These are phyloP conservation scores for Druceiella hillmani DNA, from an alignment of 2,888 invertebrate genomes.

Conservation along the genomic window DNA sequence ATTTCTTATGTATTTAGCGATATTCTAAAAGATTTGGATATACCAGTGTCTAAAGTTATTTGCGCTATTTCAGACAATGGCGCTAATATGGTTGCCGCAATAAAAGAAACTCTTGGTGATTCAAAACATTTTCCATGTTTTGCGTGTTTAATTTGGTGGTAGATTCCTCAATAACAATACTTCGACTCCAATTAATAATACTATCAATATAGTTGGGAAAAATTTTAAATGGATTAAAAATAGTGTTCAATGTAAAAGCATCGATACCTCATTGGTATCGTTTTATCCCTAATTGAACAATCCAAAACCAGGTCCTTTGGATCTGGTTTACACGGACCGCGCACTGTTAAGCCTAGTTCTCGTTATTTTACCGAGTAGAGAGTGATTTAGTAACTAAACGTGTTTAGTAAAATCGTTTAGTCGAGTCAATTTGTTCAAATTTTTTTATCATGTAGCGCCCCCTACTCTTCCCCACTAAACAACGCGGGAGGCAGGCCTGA, in stretches of 20 bases:
- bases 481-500: constrained; percentile 13
- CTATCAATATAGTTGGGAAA: constrained; percentile 2
- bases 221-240: constrained; percentile 8
- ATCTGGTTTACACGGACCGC: too few relatives aligned
- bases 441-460: constrained; percentile 5
- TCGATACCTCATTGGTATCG: too few relatives aligned
- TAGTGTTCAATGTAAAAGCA: too few relatives aligned
- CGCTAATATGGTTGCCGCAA: constrained; percentile 11
- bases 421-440: constrained; percentile 15
- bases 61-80: constrained; percentile 12
- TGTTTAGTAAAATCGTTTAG: constrained; percentile 13
- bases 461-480: constrained; percentile 19
- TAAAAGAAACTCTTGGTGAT: constrained; percentile 11
- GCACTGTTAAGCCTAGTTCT: too few relatives aligned
- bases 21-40: constrained; percentile 6
- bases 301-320: too few relatives aligned
- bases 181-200: constrained; percentile 5
- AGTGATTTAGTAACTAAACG: constrained; percentile 15
- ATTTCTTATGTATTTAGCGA: constrained; percentile 5
- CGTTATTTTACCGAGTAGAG: too few relatives aligned
- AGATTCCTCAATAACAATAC: constrained; percentile 10
- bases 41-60: constrained; percentile 6
- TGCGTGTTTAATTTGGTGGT: too few relatives aligned
- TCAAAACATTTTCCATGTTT: constrained; percentile 15
- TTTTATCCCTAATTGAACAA: too few relatives aligned